Evolutionary conservation across 1,140 invertebrate species (phyloP).

Genomic region (Atta cephalotes): DNA sequence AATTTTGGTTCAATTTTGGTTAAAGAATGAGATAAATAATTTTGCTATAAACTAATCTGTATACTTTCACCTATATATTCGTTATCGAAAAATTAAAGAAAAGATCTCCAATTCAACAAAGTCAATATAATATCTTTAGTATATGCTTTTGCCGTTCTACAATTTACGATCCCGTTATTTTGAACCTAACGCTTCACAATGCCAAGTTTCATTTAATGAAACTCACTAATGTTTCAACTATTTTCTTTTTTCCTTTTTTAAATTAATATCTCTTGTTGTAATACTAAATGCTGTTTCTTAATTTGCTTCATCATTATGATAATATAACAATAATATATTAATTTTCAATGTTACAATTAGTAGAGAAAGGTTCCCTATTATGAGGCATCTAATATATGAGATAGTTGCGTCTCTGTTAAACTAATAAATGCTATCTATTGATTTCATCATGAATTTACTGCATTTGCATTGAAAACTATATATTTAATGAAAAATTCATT

Average conservation of each 20-base stretch:
- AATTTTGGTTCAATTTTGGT: neutral
- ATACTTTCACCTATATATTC: neutral
- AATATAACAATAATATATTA: neutral
- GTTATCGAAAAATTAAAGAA: neutral
- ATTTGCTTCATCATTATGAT: neutral
- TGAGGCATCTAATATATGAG: no score
- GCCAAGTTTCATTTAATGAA: constrained; percentile 33
- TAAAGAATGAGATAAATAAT: constrained; percentile 13
- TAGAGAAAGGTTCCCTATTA: no score
- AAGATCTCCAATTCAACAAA: neutral
- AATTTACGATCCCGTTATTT: constrained; percentile 69
- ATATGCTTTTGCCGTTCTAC: constrained; percentile 44
- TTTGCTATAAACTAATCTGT: no score
- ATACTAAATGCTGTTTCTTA: neutral
- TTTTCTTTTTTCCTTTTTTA: neutral
- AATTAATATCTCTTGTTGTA: neutral
- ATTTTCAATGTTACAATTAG: neutral
- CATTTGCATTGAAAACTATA: no score
- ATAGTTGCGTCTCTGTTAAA: no score
- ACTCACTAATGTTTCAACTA: neutral
- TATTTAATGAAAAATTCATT: no score
- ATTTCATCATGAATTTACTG: no score
- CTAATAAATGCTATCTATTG: no score
- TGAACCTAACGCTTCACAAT: constrained; percentile 55
- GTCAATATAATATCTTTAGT: constrained; percentile 49